Percentiles rank a stretch among this genome's conserved stretches.
phyloP scores from a whole-genome alignment of 2,888 invertebrate genomes.

The Biston stratarius region DNA sequence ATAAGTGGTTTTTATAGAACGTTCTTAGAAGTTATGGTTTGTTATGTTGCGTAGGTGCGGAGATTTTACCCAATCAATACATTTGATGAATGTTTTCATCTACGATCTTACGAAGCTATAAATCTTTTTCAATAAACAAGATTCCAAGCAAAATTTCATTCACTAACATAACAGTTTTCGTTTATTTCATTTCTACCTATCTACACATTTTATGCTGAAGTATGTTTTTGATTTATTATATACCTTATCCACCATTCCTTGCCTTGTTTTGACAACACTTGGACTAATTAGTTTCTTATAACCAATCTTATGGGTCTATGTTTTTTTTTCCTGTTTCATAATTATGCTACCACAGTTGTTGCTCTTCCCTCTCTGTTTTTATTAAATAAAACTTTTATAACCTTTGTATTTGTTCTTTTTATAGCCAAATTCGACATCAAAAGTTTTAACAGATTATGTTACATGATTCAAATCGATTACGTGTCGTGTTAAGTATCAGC shows the following conservation, averaged over 20 bases:
- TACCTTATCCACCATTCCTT: too few relatives aligned
- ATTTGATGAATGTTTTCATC: constrained; percentile 36
- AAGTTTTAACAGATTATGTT: not conserved
- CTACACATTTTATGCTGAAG: too few relatives aligned
- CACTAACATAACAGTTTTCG: constrained; percentile 3
- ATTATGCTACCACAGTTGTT: not conserved
- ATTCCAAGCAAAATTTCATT: constrained; percentile 22
- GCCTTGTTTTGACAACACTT: too few relatives aligned
- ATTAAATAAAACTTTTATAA: not conserved
- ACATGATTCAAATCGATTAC: constrained; percentile 10
- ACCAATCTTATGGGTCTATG: not conserved
- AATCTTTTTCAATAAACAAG: constrained; percentile 24
- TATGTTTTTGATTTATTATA: too few relatives aligned
- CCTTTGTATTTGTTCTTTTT: not conserved
- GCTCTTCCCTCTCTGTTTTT: not conserved
- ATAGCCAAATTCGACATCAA: not conserved
- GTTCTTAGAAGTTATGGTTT: constrained; percentile 38
- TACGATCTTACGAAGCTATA: constrained; percentile 24
- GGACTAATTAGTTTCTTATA: too few relatives aligned
- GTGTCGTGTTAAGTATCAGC: constrained; percentile 63
- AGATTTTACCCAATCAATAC: constrained; percentile 40
- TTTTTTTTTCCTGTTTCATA: not conserved
- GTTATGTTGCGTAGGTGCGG: constrained; percentile 38
- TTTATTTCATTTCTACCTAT: not conserved
- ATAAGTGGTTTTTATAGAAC: constrained; percentile 35